These are phyloP conservation scores for Ganaspis brasiliensis DNA, from an alignment of 2,888 invertebrate genomes.

Conservation along the genomic window DNA sequence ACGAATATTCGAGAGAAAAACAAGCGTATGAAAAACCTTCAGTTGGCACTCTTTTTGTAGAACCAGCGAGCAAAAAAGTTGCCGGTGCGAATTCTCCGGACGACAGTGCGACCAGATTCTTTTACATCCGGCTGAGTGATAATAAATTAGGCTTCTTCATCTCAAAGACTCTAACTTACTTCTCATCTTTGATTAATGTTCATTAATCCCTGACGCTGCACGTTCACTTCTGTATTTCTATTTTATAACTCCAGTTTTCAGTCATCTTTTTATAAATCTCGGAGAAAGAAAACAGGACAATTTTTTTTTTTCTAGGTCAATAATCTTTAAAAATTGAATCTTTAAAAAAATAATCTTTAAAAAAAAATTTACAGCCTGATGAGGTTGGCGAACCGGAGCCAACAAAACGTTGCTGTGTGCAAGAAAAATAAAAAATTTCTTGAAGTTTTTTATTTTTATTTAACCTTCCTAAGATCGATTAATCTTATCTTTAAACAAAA, in stretches of 20 bases:
- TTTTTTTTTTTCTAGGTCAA: too few relatives aligned
- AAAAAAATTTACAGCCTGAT: too few relatives aligned
- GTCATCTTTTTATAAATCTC: not conserved
- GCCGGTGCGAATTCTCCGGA: conserved; percentile 13
- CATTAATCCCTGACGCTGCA: conserved; percentile 27
- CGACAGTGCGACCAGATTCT: conserved; percentile 27
- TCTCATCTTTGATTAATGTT: conserved; percentile 24
- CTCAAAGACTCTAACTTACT: conserved; percentile 17
- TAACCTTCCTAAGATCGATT: too few relatives aligned
- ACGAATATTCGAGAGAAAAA: conserved; percentile 25
- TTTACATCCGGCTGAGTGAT: conserved; percentile 34
- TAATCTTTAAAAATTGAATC: too few relatives aligned
- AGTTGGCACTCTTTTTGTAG: not conserved
- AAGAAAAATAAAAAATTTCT: too few relatives aligned
- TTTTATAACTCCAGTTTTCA: conserved; percentile 10
- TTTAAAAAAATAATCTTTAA: too few relatives aligned
- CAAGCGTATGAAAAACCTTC: conserved; percentile 13
- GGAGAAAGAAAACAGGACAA: not conserved
- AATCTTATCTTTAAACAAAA: too few relatives aligned
- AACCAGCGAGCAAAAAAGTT: not conserved
- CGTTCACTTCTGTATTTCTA: not conserved
- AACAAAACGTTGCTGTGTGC: too few relatives aligned
- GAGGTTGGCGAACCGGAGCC: too few relatives aligned
- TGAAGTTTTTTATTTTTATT: too few relatives aligned
- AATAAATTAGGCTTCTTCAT: conserved; percentile 40